Evolutionary conservation across 2,888 invertebrate genomes (phyloP), one percentile per base, ranked within the genome.

Genomic region (Platycheirus rosarum): DNA sequence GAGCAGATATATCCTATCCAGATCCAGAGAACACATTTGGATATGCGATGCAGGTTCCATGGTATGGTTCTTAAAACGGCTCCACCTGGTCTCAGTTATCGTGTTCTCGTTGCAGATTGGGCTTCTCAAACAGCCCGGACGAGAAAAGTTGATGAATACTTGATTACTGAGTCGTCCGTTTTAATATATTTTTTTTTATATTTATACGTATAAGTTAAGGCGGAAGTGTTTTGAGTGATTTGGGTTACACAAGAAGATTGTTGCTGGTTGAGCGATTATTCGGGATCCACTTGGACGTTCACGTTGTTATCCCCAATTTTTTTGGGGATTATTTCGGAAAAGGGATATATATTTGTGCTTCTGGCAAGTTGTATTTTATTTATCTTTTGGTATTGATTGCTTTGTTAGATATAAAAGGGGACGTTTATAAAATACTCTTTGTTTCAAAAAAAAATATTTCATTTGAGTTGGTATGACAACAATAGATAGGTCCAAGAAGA

Each of bases 181-280:
- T 62, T 11, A 37, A 46, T 8, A 20, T 62, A 14, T 7, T 14
- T 46, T 29, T 37, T 9, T 55, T 40, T 14, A 23, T 40, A 14
- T 20, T 53, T 26, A n/a, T 40, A n/a, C n/a, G n/a, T n/a, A n/a
- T n/a, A n/a, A n/a, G n/a, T 42, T 32, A 20, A 32, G 65, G 60
- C 62, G 75, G 76, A 80, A 80, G 65, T 76, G 80, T 76, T 76
- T 40, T 80, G 76, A 80, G 70, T 76, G 80, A 80, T 80, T 80
- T 76, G 76, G 76, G 66, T 80, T 76, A 76, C 62, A 75, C 48
- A 66, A 69, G 75, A 66, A 66, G 70, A 60, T 62, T 46, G 44
- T 66, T 75, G 75, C 71, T 53, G 75, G 75, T 76, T 71, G 75
- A 71, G 51, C 66, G 80, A 80, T 76, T 57, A 70, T 75, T 60